Evolutionary conservation across 2,797 vertebrate genomes (phyloP).

Genomic region (Gymnocypris eckloni): DNA sequence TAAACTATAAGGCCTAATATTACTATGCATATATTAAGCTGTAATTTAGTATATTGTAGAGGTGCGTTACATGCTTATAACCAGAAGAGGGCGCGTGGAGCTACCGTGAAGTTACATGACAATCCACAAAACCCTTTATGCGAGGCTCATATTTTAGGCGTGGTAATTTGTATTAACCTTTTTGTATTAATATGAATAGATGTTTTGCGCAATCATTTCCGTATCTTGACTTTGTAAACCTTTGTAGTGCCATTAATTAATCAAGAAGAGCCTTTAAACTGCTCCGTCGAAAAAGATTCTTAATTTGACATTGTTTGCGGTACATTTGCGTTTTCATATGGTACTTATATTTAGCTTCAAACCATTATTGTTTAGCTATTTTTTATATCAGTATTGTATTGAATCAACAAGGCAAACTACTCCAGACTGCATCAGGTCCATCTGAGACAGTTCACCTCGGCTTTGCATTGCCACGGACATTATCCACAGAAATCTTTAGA

Average conservation of each 20-base stretch:
- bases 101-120: background rate
- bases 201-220: background rate
- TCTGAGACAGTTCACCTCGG: background rate
- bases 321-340: background rate
- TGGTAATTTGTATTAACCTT: background rate
- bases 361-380: background rate
- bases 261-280: background rate
- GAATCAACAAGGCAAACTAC: background rate
- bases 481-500: too few relatives aligned
- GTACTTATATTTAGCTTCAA: background rate
- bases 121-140: background rate
- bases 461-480: background rate
- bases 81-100: conserved; percentile 44
- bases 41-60: background rate
- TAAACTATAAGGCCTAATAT: background rate
- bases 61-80: background rate
- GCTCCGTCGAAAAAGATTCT: background rate
- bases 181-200: background rate
- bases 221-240: too few relatives aligned
- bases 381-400: background rate
- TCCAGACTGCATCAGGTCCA: background rate
- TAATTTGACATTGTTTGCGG: background rate
- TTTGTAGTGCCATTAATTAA: background rate
- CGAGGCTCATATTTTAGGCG: background rate
- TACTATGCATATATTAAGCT: background rate